These are phyloP conservation scores for Heliconius aoede DNA, from an alignment of 2,888 invertebrate species.

Conservation along the genomic window DNA sequence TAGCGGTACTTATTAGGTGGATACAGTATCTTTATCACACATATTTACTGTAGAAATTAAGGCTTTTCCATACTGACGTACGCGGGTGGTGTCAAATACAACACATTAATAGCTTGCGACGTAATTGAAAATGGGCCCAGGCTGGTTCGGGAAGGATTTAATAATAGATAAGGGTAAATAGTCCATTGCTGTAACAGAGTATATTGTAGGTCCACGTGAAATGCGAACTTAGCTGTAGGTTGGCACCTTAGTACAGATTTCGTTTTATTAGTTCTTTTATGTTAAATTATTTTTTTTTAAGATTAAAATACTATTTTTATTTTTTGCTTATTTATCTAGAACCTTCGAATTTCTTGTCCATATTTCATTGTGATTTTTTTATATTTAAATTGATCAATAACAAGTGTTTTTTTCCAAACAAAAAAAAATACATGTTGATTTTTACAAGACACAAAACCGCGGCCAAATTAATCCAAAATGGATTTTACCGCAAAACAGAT, in stretches of 20 bases:
- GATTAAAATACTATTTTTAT: too few species aligned
- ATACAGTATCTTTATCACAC: neutral
- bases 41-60: slow-evolving; percentile 26
- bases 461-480: neutral
- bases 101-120: slow-evolving; percentile 52
- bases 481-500: slow-evolving; percentile 17
- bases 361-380: neutral
- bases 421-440: neutral
- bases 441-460: neutral
- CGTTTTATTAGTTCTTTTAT: too few species aligned
- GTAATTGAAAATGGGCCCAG: slow-evolving; percentile 71
- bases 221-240: too few species aligned
- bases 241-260: too few species aligned
- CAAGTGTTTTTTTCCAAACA: neutral
- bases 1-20: neutral
- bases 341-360: neutral
- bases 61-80: slow-evolving; percentile 37
- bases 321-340: too few species aligned
- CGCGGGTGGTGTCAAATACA: slow-evolving; percentile 42
- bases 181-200: slow-evolving; percentile 45
- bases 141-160: slow-evolving; percentile 57
- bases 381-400: neutral
- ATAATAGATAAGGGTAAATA: slow-evolving; percentile 66
- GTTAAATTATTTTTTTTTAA: too few species aligned
- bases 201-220: slow-evolving; percentile 41